These are phyloP conservation scores for Mongoloraphidia duomilia DNA, from an alignment of 2,888 invertebrate genomes.

Conservation along the genomic window DNA sequence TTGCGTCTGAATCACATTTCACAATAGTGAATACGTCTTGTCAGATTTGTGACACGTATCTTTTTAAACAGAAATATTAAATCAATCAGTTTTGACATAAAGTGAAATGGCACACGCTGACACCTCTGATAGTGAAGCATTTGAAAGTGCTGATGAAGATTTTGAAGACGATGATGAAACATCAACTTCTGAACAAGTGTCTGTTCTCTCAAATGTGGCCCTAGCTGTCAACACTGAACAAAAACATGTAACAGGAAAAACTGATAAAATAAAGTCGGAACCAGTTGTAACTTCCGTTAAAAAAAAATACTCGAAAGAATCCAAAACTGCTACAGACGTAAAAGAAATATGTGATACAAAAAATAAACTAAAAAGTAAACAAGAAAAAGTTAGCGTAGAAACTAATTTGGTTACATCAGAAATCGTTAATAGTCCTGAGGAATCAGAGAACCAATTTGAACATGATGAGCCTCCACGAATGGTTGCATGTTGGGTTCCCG, in stretches of 20 bases:
- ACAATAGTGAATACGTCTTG: neutral
- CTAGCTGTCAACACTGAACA: too few species aligned
- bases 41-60: neutral
- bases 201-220: too few species aligned
- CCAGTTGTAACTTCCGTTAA: neutral
- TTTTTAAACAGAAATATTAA: neutral
- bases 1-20: too few species aligned
- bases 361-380: too few species aligned
- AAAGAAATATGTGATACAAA: too few species aligned
- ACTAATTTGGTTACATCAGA: too few species aligned
- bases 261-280: neutral
- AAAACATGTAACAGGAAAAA: neutral
- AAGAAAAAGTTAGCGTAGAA: too few species aligned
- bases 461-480: too few species aligned
- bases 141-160: slow-evolving; percentile 6
- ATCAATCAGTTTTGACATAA: neutral
- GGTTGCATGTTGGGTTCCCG: too few species aligned
- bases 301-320: neutral
- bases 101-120: neutral
- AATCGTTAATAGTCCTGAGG: too few species aligned
- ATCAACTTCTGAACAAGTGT: neutral
- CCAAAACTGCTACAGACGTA: too few species aligned
- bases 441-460: too few species aligned
- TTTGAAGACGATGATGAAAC: neutral
- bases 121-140: slow-evolving; percentile 4